phyloP scores from a whole-genome alignment of 2,888 invertebrate species.

The Agrochola circellaris region DNA sequence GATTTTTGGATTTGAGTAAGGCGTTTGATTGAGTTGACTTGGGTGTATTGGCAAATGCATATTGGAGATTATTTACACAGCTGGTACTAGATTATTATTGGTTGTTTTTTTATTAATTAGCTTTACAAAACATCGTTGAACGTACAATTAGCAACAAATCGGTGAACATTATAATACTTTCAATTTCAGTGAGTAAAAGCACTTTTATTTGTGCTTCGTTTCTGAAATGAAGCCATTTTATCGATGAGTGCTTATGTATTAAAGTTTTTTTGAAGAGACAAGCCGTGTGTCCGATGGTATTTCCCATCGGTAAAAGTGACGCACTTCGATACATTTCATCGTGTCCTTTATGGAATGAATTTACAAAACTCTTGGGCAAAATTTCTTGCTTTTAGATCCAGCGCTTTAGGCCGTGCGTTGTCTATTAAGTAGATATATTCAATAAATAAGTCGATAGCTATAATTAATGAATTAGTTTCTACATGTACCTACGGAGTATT shows the following conservation, averaged over 20 bases:
- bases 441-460: neutral
- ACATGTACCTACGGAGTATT: neutral
- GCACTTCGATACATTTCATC: neutral
- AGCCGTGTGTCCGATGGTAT: neutral
- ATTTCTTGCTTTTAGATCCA: neutral
- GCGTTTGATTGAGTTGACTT: slow-evolving; percentile 18
- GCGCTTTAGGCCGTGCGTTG: neutral
- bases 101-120: neutral
- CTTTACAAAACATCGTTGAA: neutral
- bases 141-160: neutral
- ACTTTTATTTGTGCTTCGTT: neutral
- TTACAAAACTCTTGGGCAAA: neutral
- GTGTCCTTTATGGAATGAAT: neutral
- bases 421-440: neutral
- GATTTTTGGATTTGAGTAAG: slow-evolving; percentile 18
- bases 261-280: neutral
- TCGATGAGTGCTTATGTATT: neutral
- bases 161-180: neutral
- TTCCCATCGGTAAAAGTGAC: neutral
- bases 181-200: neutral
- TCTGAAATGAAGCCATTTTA: neutral
- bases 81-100: neutral
- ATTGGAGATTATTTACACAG: neutral
- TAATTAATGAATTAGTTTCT: neutral
- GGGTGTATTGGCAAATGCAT: neutral